Evolutionary conservation across 2,797 vertebrate genomes (phyloP).

Genomic region (Crossoptilon crossoptilon): DNA sequence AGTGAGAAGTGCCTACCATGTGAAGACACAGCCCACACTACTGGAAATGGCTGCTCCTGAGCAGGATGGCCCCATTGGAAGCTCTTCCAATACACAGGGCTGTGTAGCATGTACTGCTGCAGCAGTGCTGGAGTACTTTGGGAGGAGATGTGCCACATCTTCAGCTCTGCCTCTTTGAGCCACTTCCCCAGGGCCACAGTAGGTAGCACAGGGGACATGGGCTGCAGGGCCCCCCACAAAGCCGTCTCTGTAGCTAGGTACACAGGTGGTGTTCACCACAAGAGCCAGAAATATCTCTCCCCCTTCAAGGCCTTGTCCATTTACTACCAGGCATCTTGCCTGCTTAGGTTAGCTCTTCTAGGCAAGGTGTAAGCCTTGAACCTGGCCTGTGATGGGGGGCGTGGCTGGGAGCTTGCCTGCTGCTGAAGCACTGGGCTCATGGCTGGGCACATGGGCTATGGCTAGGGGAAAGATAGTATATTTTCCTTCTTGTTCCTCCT

Average conservation of each 20-base stretch:
- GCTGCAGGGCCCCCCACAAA: not conserved
- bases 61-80: rapidly evolving
- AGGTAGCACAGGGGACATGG: not conserved
- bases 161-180: not conserved
- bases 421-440: not conserved
- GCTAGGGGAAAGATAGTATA: rapidly evolving
- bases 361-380: not conserved
- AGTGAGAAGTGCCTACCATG: not conserved
- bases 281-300: not conserved
- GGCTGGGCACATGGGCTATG: not conserved
- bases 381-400: rapidly evolving
- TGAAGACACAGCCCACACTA: not conserved
- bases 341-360: not conserved
- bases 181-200: not conserved
- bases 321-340: not conserved
- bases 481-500: not conserved
- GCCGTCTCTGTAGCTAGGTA: not conserved
- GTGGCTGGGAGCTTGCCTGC: not conserved
- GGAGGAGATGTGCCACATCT: not conserved
- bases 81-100: not conserved
- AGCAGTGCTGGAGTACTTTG: not conserved
- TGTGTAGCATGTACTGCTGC: rapidly evolving
- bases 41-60: not conserved
- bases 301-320: not conserved
- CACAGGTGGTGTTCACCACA: not conserved